These are phyloP conservation scores for Tanaodytes sp. DNA, from an alignment of 2,888 invertebrate species.

Conservation along the genomic window DNA sequence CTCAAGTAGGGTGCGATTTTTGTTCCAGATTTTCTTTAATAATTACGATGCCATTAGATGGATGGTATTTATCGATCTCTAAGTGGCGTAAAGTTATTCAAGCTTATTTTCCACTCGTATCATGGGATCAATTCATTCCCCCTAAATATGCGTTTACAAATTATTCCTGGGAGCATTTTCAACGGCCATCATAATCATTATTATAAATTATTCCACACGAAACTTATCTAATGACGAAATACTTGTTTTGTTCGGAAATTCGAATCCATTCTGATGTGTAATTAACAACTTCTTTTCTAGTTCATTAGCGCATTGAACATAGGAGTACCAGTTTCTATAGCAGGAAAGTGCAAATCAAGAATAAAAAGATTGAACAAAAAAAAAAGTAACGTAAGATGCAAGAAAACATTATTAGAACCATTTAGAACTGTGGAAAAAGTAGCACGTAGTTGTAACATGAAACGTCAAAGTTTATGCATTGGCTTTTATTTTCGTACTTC, in stretches of 20 bases:
- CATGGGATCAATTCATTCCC: too few species aligned
- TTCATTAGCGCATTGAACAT: conserved; percentile 19
- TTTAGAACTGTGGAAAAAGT: conserved; percentile 25
- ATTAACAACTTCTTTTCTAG: conserved; percentile 11
- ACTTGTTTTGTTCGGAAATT: neutral
- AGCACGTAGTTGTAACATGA: conserved; percentile 1
- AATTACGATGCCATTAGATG: conserved; percentile 23
- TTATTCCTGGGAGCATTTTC: too few species aligned
- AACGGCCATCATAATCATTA: too few species aligned
- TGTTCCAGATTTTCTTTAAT: conserved; percentile 29
- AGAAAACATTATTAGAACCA: conserved; percentile 15
- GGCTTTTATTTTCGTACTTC: conserved; percentile 5
- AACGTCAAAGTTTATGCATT: conserved; percentile 25
- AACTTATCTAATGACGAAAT: too few species aligned
- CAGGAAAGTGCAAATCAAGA: too few species aligned
- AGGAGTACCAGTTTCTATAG: conserved; percentile 6
- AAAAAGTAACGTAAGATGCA: too few species aligned
- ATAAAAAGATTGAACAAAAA: too few species aligned
- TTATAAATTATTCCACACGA: too few species aligned
- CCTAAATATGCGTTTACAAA: too few species aligned
- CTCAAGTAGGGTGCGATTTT: conserved; percentile 25
- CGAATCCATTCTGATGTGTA: neutral
- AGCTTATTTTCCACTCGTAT: conserved; percentile 12
- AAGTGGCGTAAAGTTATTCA: conserved; percentile 17
- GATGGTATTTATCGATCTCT: conserved; percentile 26